Base-by-base conservation (phyloP, 2,113 vertebrate species). In the Natator depressus region DNA sequence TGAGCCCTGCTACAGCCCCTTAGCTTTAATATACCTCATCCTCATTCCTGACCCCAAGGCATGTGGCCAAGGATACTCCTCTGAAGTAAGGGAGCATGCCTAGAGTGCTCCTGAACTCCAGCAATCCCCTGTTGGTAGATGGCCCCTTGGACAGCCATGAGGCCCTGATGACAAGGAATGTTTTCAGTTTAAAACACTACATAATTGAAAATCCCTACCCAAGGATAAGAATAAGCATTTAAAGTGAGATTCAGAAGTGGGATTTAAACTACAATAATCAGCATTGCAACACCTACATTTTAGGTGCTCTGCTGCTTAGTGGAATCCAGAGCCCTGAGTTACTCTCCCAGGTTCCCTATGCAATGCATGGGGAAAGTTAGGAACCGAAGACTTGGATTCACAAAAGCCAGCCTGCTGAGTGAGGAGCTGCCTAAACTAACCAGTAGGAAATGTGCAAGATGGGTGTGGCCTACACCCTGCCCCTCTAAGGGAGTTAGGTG, bases 141-240 rank as follows among this genome's bases (percentile, higher is more conserved):
- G 1, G 19, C n/a, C 5, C 35, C 13, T 9, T 0, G 1, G 42
- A 9, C 3, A 89, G 42, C 42, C 14, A 38, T 1, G 0, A 86
- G 24, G 3, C 22, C 14, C 87, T 72, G 14, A 38, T 0, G 1
- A 9, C 38, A 8, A 20, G 3, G 38, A 6, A 85, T 31, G n/a
- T 62, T 82, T 81, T 79, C 65, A 81, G 17, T 20, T 91, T 87
- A 46, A 84, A 35, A 13, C 69, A 19, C 12, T 6, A 20, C 62
- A 29, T 54, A 42, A 65, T 2, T 13, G 83, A 49, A 54, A 13
- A 8, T 12, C 57, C 13, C 9, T 25, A 24, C 12, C 57, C 22
- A 65, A n/a, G 59, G 4, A n/a, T n/a, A 57, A 57, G 24, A 57
- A 54, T 54, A 62, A 62, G 62, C 16, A n/a, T 62, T 62, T 65